These are phyloP conservation scores for Nicator chloris DNA, from an alignment of 2,113 vertebrate genomes.

Conservation along the genomic window DNA sequence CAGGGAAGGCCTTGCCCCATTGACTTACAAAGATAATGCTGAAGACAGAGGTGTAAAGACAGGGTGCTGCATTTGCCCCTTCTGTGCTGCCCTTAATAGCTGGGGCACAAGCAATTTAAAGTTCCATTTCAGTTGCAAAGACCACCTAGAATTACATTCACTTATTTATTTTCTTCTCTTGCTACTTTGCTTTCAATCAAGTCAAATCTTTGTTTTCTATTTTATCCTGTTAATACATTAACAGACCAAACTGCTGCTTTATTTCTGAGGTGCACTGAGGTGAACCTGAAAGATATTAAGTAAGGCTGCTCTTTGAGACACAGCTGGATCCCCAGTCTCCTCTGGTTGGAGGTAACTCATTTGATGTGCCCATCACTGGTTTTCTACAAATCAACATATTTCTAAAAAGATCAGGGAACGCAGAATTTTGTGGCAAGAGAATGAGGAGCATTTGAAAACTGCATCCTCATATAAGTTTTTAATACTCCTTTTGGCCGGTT, in stretches of 20 bases:
- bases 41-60: neutral
- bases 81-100: neutral
- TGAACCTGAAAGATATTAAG: neutral
- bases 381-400: neutral
- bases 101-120: neutral
- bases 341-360: neutral
- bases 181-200: neutral
- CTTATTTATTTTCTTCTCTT: neutral
- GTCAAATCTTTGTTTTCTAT: neutral
- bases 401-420: neutral
- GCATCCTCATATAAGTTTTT: neutral
- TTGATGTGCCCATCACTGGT: neutral
- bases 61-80: neutral
- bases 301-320: neutral
- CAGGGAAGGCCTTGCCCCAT: neutral
- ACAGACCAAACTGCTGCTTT: neutral
- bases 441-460: neutral
- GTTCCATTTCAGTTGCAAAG: neutral
- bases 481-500: neutral
- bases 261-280: neutral
- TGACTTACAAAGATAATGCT: neutral
- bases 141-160: neutral
- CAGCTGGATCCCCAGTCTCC: neutral
- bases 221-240: neutral
- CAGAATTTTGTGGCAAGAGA: neutral